Percentiles rank a stretch among this genome's conserved stretches.
These are phyloP conservation scores for Oeneis ivallda DNA, from an alignment of 2,888 invertebrate genomes.

Conservation along the genomic window DNA sequence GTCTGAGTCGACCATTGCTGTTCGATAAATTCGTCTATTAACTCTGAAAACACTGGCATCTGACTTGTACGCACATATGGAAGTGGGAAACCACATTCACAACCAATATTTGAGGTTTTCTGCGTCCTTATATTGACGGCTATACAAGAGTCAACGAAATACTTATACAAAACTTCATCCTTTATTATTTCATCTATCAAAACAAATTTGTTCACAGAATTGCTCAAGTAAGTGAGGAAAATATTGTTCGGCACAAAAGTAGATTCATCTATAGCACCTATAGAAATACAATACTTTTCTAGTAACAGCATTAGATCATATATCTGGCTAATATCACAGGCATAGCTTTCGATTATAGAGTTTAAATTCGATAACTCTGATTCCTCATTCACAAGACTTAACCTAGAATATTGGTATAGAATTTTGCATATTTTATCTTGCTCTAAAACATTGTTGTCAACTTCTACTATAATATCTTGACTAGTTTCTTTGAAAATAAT, in stretches of 20 bases:
- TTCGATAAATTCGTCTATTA: slow-evolving; percentile 81
- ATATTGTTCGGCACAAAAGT: slow-evolving; percentile 68
- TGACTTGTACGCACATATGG: slow-evolving; percentile 71
- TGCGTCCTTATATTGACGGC: slow-evolving; percentile 75
- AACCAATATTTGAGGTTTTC: slow-evolving; percentile 68
- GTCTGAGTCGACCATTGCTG: slow-evolving; percentile 70
- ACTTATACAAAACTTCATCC: slow-evolving; percentile 71
- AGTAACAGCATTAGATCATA: slow-evolving; percentile 65
- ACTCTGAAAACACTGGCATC: slow-evolving; percentile 74
- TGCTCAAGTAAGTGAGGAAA: slow-evolving; percentile 68
- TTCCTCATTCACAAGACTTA: slow-evolving; percentile 71
- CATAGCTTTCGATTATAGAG: slow-evolving; percentile 63
- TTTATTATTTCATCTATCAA: slow-evolving; percentile 61
- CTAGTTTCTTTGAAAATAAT: slow-evolving; percentile 75
- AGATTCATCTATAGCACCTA: slow-evolving; percentile 65
- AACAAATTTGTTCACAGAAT: slow-evolving; percentile 51
- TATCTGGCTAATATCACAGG: slow-evolving; percentile 76
- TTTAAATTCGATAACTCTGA: slow-evolving; percentile 68
- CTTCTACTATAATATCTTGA: slow-evolving; percentile 68
- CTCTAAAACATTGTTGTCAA: slow-evolving; percentile 62
- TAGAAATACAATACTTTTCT: slow-evolving; percentile 69
- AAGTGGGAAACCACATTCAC: slow-evolving; percentile 83
- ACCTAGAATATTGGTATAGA: slow-evolving; percentile 72
- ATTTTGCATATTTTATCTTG: slow-evolving; percentile 62
- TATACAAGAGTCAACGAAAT: slow-evolving; percentile 81